Evolutionary conservation across 2,113 vertebrate genomes (phyloP).

Genomic region (Paracanthobrama guichenoti): DNA sequence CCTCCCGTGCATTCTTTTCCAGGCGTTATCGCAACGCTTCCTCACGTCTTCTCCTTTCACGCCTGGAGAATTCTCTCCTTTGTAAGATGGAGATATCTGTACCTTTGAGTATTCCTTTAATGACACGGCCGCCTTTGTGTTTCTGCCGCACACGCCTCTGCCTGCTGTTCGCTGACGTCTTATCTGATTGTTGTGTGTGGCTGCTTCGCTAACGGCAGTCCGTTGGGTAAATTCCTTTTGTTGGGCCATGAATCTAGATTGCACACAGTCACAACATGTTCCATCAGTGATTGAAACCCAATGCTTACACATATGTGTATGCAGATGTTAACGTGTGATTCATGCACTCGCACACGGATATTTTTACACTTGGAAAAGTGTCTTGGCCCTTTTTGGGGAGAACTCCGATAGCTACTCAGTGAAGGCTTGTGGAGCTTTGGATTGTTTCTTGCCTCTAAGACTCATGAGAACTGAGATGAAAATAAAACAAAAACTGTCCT

Average conservation of each 20-base stretch:
- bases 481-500: constrained; percentile 52
- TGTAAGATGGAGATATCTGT: constrained; percentile 37
- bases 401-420: not conserved
- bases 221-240: constrained; percentile 39
- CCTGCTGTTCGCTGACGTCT: constrained; percentile 7
- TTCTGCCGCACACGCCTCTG: not conserved
- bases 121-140: constrained; percentile 52
- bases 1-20: not conserved
- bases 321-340: not conserved
- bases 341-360: not conserved
- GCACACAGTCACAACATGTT: not conserved
- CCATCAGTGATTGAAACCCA: not conserved
- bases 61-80: constrained; percentile 35
- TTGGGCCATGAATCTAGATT: not conserved
- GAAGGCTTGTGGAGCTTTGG: constrained; percentile 23
- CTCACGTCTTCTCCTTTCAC: constrained; percentile 36
- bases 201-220: constrained; percentile 31
- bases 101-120: constrained; percentile 52
- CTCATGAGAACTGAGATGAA: constrained; percentile 41
- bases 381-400: not conserved
- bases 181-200: constrained; percentile 48
- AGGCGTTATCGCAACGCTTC: not conserved
- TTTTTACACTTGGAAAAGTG: not conserved
- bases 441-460: constrained; percentile 19
- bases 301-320: not conserved